These are phyloP conservation scores for Drosophila helvetica DNA, from an alignment of 2,888 invertebrate species.

Conservation along the genomic window DNA sequence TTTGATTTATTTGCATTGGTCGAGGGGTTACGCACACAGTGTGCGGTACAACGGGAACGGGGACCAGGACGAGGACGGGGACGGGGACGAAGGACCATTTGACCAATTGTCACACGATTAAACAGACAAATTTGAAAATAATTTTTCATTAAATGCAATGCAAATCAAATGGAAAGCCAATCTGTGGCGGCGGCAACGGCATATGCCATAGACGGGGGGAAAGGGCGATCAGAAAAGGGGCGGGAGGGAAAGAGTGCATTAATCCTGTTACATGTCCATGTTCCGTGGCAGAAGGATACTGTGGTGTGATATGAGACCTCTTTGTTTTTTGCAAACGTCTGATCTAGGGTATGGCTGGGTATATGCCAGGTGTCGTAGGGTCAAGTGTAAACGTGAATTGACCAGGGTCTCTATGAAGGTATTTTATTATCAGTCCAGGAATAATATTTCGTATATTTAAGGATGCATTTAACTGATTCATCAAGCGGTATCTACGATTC, in stretches of 20 bases:
- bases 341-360: constrained; percentile 6
- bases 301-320: constrained; percentile 28
- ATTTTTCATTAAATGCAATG: constrained; percentile 80
- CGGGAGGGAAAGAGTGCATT: constrained; percentile 55
- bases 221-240: constrained; percentile 14
- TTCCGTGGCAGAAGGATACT: constrained; percentile 32
- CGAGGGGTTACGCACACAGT: constrained; percentile 1
- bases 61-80: too few species aligned
- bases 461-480: background rate
- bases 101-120: constrained; percentile 80
- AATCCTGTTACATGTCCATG: constrained; percentile 70
- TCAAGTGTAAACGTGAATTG: too few species aligned
- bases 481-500: constrained; percentile 3
- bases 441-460: background rate
- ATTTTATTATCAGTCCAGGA: too few species aligned
- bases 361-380: background rate
- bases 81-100: constrained; percentile 45
- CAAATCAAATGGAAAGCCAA: constrained; percentile 76
- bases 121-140: constrained; percentile 80
- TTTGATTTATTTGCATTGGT: constrained; percentile 67
- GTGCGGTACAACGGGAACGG: background rate
- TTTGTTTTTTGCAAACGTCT: constrained; percentile 12
- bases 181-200: constrained; percentile 36
- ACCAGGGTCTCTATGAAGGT: background rate
- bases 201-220: constrained; percentile 45